Base-by-base conservation (phyloP, 1,140 invertebrate species). In the Drosophila orena region DNA sequence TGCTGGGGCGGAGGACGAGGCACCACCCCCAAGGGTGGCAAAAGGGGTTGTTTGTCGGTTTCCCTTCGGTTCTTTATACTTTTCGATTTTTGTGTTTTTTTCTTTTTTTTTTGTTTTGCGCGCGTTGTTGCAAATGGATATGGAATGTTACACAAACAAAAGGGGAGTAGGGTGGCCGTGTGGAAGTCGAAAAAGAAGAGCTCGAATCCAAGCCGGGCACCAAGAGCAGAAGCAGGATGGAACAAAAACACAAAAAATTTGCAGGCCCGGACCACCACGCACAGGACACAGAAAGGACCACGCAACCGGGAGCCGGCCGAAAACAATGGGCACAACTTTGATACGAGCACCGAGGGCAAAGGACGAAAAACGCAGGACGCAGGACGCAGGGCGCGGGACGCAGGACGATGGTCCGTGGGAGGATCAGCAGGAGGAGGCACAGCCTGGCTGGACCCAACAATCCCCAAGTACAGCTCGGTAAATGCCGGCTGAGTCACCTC, bases 81-180 rank as follows among this genome's bases (percentile, higher is more conserved):
- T 20, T 44, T 38, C 37, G 37, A 1, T 37, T 14, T 14, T 40
- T n/a, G n/a, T n/a, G n/a, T 17, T 17, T 1, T 8, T 35, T 1
- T 37, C 12, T 37, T 14, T 40, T 27, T 52, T 27, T 73, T 50
- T 68, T 60, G 50, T 35, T 59, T 58, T 34, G 53, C 49, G 68
- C 77, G 49, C 62, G 59, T 81, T 81, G 58, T 76, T 75, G 79
- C 83, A 86, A 86, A 86, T 86, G 81, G 83, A 88, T 86, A 69
- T 81, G 83, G 83, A 86, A 86, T 86, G 81, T 86, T 86, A 88
- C 79, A 88, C 78, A 86, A 86, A 88, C 81, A 86, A 71, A 73
- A 71, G 69, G 72, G 47, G 53, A 17, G 42, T 40, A 70, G 66
- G 50, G 56, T 61, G 57, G 38, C 79, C 81, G 55, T 47, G 68